These are phyloP conservation scores for Lochmaea capreae DNA, from an alignment of 2,888 invertebrate species.

Conservation along the genomic window DNA sequence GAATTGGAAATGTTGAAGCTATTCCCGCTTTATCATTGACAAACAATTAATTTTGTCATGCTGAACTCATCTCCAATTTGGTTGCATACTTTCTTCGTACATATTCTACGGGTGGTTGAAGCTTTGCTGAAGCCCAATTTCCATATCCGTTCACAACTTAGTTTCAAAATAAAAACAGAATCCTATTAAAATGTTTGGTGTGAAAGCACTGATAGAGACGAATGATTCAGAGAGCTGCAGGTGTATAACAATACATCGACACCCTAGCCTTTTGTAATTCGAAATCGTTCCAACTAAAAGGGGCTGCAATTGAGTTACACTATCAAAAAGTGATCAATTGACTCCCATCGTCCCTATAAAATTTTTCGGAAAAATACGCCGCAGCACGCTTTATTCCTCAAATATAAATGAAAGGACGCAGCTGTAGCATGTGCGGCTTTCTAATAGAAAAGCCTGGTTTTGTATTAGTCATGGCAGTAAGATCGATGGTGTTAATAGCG, in stretches of 20 bases:
- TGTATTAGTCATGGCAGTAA: conserved; percentile 60
- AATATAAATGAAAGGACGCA: conserved; percentile 59
- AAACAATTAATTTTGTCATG: no score
- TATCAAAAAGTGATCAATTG: conserved; percentile 29
- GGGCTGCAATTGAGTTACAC: conserved; percentile 1
- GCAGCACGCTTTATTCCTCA: conserved; percentile 31
- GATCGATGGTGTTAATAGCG: conserved; percentile 61
- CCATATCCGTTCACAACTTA: no score
- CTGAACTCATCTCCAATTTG: no score
- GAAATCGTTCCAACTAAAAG: neutral
- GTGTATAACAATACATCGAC: conserved; percentile 1
- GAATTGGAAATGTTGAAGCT: no score
- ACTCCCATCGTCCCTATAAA: conserved; percentile 4
- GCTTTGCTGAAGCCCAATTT: no score
- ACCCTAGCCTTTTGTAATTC: neutral
- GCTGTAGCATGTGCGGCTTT: conserved; percentile 58
- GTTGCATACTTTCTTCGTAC: no score
- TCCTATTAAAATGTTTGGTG: neutral
- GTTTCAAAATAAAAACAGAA: no score
- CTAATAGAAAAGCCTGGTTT: conserved; percentile 58
- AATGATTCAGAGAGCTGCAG: neutral
- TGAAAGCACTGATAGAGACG: neutral
- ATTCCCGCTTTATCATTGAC: no score
- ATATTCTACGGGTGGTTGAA: no score
- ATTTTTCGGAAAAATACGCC: conserved; percentile 17